Conservation (phyloP, 37 sponge, comb jelly and placozoan genomes). For the Crambe crambe region DNA sequence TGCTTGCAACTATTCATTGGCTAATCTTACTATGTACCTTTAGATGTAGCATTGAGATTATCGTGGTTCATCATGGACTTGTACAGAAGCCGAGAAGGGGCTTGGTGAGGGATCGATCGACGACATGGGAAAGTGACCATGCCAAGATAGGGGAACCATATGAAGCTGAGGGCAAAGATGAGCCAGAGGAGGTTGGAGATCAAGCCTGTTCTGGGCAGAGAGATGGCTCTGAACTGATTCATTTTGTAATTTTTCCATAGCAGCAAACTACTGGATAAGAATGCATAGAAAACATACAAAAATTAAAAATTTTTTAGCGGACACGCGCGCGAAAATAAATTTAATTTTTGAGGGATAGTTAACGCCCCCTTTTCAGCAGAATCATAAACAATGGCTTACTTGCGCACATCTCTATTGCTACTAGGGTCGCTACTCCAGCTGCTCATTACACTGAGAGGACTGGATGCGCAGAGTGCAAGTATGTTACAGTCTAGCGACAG, state of each 20-base stretch:
- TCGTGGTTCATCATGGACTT: not conserved
- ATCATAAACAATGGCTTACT: not conserved
- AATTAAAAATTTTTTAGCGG: not conserved
- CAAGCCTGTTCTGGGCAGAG: not conserved
- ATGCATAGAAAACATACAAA: not conserved
- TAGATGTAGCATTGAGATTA: not conserved
- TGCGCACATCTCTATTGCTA: not conserved
- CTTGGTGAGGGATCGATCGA: not conserved
- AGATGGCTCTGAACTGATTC: not conserved
- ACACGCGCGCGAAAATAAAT: not conserved
- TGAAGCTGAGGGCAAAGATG: slow-evolving; percentile 8
- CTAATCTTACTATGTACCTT: not conserved
- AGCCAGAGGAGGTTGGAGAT: slow-evolving; percentile 14
- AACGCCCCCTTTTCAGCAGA: not conserved
- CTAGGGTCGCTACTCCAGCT: not conserved
- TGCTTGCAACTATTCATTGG: too few species aligned
- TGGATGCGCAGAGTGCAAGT: not conserved
- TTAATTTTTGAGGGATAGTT: too few species aligned
- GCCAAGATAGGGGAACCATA: slow-evolving; percentile 28
- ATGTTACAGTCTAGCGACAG: too few species aligned
- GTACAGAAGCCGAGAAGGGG: not conserved
- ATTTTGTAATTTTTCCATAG: not conserved
- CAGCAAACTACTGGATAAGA: not conserved
- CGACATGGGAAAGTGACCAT: slow-evolving; percentile 15
- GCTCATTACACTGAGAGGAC: not conserved